Evolutionary conservation across 2,888 invertebrate species (phyloP).

Genomic region (Antheraea assamensis): DNA sequence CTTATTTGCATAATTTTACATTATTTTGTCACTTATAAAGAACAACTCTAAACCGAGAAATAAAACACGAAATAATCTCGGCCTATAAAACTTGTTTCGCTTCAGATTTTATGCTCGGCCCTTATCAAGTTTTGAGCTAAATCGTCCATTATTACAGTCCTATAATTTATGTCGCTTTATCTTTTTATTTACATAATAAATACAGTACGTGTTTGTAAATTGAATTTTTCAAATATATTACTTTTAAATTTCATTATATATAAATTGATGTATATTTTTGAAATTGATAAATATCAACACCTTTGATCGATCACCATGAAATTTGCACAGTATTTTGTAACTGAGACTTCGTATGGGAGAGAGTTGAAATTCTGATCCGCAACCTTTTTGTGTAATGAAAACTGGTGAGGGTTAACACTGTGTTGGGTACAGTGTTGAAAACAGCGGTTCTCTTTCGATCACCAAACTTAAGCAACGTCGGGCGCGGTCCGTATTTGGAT

Average conservation of each 20-base stretch:
- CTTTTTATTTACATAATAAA: constrained; percentile 32
- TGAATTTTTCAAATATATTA: not conserved
- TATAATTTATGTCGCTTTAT: constrained; percentile 37
- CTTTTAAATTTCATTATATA: not conserved
- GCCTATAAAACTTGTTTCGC: constrained; percentile 22
- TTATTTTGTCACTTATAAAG: constrained; percentile 10
- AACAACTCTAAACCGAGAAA: constrained; percentile 2
- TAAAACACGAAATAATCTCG: constrained; percentile 7
- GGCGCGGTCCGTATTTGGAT: constrained; percentile 78
- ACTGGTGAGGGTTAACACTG: too few species aligned
- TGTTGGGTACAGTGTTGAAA: too few species aligned
- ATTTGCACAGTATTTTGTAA: too few species aligned
- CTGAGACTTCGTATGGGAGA: too few species aligned
- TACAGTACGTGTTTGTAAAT: constrained; percentile 21
- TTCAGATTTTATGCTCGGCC: constrained; percentile 13
- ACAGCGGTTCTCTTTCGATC: too few species aligned
- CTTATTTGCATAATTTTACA: constrained; percentile 3
- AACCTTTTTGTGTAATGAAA: too few species aligned
- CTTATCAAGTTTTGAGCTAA: constrained; percentile 18
- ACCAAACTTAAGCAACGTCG: constrained; percentile 78
- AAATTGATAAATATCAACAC: too few species aligned
- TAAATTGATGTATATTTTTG: too few species aligned
- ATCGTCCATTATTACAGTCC: constrained; percentile 20
- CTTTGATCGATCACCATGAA: too few species aligned
- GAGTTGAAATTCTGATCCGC: too few species aligned